Conservation (phyloP, 2,797 vertebrate genomes). For the Nyctalus aviator region DNA sequence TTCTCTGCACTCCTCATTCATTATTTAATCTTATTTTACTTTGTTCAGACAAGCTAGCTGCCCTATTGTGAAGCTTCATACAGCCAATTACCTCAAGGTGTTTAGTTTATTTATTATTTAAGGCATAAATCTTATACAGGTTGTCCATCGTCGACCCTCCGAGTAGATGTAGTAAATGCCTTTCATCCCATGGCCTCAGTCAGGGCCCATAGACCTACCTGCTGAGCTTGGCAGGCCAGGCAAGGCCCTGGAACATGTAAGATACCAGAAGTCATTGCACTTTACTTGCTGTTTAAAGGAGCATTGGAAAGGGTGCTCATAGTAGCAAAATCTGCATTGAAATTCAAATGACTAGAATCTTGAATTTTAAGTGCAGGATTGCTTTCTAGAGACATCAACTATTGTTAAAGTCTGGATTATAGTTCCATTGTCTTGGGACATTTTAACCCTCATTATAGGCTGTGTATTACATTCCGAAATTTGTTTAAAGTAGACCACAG, state of each 20-base stretch:
- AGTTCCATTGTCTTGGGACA: not conserved
- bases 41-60: conserved; percentile 93
- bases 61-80: conserved; percentile 88
- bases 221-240: conserved; percentile 84
- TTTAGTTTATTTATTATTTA: conserved; percentile 95
- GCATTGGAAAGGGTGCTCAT: conserved; percentile 44
- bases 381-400: not conserved
- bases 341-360: conserved; percentile 66
- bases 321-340: conserved; percentile 49
- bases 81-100: conserved; percentile 93
- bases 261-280: conserved; percentile 75
- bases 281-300: conserved; percentile 69
- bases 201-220: conserved; percentile 81
- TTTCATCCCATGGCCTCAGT: conserved; percentile 91
- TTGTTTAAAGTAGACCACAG: not conserved
- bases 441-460: not conserved
- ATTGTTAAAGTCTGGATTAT: not conserved
- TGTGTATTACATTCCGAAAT: not conserved
- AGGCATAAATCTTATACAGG: conserved; percentile 92
- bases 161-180: conserved; percentile 88
- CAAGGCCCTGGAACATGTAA: conserved; percentile 76
- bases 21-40: conserved; percentile 95
- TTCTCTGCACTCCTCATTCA: conserved; percentile 91
- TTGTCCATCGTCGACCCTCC: conserved; percentile 90
- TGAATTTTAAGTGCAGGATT: conserved; percentile 14